phyloP scores from a whole-genome alignment of 2,888 invertebrate genomes.

The Alviniconcha strummeri region DNA sequence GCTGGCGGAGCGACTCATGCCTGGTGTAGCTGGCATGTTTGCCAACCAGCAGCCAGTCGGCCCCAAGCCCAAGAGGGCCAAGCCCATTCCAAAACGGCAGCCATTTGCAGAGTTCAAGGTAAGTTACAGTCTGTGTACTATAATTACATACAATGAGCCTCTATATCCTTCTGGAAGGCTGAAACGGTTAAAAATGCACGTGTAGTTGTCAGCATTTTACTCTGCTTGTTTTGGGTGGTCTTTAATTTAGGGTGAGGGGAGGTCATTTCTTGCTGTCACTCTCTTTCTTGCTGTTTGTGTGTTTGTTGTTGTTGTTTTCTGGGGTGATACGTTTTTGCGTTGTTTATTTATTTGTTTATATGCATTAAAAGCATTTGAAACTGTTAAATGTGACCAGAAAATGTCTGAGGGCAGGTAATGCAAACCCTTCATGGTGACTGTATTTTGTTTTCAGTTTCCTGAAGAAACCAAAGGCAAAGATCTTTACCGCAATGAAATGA shows the following conservation, averaged over 20 bases:
- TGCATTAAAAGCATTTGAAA: no score
- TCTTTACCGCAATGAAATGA: slow-evolving; percentile 66
- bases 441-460: slow-evolving; percentile 66
- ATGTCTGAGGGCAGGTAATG: no score
- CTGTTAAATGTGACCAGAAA: no score
- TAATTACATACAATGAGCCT: no score
- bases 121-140: neutral
- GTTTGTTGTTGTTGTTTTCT: neutral
- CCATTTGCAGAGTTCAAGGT: slow-evolving; percentile 64
- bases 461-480: slow-evolving; percentile 70
- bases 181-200: no score
- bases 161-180: no score
- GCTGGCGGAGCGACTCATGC: slow-evolving; percentile 53
- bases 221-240: no score
- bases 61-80: slow-evolving; percentile 25
- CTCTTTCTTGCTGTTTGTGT: neutral
- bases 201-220: no score
- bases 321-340: neutral
- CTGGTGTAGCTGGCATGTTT: slow-evolving; percentile 40
- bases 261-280: neutral
- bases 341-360: no score
- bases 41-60: slow-evolving; percentile 23
- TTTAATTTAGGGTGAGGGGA: neutral
- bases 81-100: slow-evolving; percentile 25
- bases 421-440: neutral